Base-by-base conservation (phyloP, 2,888 invertebrate species). In the Holacanthella duospinosa region DNA sequence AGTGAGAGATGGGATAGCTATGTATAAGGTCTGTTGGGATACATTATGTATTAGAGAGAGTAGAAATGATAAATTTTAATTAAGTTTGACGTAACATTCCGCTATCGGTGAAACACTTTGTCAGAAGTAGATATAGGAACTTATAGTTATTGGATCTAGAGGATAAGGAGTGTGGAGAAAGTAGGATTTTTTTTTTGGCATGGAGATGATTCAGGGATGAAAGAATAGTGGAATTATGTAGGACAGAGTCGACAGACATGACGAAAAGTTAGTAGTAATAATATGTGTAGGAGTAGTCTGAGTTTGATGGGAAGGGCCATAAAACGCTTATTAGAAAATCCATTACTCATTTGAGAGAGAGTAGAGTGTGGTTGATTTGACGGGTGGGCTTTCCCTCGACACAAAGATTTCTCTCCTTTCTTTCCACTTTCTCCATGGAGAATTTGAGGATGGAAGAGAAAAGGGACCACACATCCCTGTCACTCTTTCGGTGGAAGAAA, bases 261-360 rank as follows among this genome's bases (percentile, higher is more conserved):
- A n/a, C n/a, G n/a, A 36, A 36, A 16, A 16, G 36, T 12, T 36
- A 16, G 16, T 36, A 36, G 9, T 6, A 16, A 36, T 12, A 36
- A 16, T 6, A 36, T 12, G 36, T 16, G 36, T 36, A 36, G 16
- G 36, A 6, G 48, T 48, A 9, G 6, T 43, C 29, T 24, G 44
- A 54, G 24, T 63, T 60, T 63, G 63, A 60, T 60, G 48, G 27
- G 29, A 29, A 57, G 56, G n/a, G 29, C 54, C 58, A 64, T 64
- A 61, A 64, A 64, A 60, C 64, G 60, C 57, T 64, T 64, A 64
- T 64, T 64, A 61, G 61, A 58, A 60, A 61, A 64, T 61, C 64
- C 64, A 64, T 64, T 64, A 64, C 57, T 64, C 64, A 61, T 61
- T 62, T 62, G 36, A 16, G 54, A 27, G 29, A n/a, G 4, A 55